A percentile compares a stretch with the other conserved stretches of the same genome.
These are phyloP conservation scores for Hecatera dysodea DNA, from an alignment of 2,888 invertebrate genomes.

Conservation along the genomic window DNA sequence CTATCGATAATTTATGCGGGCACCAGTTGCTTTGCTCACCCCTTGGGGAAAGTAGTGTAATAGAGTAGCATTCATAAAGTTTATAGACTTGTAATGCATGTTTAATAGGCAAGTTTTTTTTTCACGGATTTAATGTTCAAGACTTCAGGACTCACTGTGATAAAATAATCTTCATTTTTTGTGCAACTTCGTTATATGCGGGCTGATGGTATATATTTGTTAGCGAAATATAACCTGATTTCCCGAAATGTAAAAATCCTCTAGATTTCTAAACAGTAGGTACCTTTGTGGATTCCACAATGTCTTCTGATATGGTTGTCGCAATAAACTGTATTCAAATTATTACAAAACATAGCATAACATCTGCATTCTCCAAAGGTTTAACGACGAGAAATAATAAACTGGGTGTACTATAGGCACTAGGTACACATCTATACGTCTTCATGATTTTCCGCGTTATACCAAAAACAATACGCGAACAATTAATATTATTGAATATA, in stretches of 20 bases:
- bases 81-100: background rate
- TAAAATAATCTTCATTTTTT: too few relatives aligned
- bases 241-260: too few relatives aligned
- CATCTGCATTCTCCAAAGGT: background rate
- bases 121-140: background rate
- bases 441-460: too few relatives aligned
- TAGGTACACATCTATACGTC: too few relatives aligned
- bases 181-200: too few relatives aligned
- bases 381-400: too few relatives aligned
- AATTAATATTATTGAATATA: too few relatives aligned
- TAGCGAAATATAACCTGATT: background rate
- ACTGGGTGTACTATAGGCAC: too few relatives aligned
- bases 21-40: constrained; percentile 31
- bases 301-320: background rate
- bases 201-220: too few relatives aligned
- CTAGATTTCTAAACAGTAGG: too few relatives aligned
- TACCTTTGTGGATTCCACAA: background rate
- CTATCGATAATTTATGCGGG: constrained; percentile 29
- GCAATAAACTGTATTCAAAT: background rate
- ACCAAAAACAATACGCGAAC: too few relatives aligned
- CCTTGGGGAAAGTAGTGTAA: constrained; percentile 18
- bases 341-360: background rate
- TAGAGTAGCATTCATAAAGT: constrained; percentile 3
- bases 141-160: too few relatives aligned
- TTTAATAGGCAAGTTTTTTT: background rate